Conservation (phyloP, 2,888 invertebrate species). For the Empis livida region DNA sequence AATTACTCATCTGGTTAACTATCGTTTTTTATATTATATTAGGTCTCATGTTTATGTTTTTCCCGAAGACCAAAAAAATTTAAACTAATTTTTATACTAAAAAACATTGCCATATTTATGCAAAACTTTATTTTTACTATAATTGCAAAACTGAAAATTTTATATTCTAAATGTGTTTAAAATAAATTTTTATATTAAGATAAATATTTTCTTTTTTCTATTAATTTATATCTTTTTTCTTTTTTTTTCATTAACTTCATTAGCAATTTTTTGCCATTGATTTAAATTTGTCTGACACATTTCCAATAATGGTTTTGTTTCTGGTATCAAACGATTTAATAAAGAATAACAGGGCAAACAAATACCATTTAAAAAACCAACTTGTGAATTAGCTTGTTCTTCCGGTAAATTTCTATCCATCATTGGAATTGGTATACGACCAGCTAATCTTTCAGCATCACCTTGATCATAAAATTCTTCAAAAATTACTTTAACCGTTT, state of each 20-base stretch:
- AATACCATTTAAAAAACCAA: constrained; percentile 65
- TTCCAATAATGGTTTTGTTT: constrained; percentile 52
- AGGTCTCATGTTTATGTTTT: too few species aligned
- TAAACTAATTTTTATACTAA: too few species aligned
- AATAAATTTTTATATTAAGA: too few species aligned
- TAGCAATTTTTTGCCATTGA: constrained; percentile 42
- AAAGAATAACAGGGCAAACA: constrained; percentile 70
- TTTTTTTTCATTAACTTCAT: constrained; percentile 13
- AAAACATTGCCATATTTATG: too few species aligned
- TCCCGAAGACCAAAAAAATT: too few species aligned
- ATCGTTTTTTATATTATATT: too few species aligned
- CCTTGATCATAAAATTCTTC: constrained; percentile 72
- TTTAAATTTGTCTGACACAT: constrained; percentile 51
- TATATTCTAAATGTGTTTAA: too few species aligned
- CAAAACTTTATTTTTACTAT: too few species aligned
- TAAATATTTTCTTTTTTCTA: too few species aligned
- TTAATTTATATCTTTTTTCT: constrained; percentile 1
- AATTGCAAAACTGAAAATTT: too few species aligned
- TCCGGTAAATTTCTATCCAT: constrained; percentile 63
- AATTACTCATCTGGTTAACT: too few species aligned
- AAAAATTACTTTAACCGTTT: constrained; percentile 69
- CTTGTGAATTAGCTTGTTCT: constrained; percentile 64
- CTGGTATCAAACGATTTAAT: constrained; percentile 52
- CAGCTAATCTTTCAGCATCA: constrained; percentile 55
- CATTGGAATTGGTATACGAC: constrained; percentile 64